phyloP scores from a whole-genome alignment of 2,797 vertebrate genomes.

The Coluber constrictor region DNA sequence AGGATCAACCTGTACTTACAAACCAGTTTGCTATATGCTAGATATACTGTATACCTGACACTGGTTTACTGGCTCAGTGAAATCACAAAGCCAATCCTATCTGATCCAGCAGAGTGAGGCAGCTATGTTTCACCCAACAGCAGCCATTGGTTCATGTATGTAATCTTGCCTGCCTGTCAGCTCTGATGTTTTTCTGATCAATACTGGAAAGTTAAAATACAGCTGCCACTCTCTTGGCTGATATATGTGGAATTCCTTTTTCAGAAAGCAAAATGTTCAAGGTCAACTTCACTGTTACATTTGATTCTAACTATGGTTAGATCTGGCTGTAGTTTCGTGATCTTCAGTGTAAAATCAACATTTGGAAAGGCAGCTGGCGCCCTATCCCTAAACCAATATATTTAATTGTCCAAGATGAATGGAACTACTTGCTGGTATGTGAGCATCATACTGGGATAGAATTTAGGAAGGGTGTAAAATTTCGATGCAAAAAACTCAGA shows the following conservation, averaged over 20 bases:
- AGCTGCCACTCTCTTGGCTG: not conserved
- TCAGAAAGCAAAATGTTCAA: not conserved
- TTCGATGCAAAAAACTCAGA: not conserved
- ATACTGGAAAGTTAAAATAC: not conserved
- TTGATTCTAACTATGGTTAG: not conserved
- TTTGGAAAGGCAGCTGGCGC: not conserved
- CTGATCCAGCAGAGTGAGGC: not conserved
- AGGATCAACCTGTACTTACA: not conserved
- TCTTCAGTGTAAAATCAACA: not conserved
- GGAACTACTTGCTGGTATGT: not conserved
- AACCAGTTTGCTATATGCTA: not conserved
- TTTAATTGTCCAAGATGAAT: not conserved
- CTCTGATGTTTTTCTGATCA: not conserved
- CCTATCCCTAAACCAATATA: not conserved
- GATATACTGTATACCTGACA: not conserved
- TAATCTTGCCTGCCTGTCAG: not conserved
- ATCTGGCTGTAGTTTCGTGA: not conserved
- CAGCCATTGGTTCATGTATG: not conserved
- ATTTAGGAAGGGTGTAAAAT: not conserved
- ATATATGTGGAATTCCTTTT: not conserved
- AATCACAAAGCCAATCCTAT: not conserved
- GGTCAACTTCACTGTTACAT: not conserved
- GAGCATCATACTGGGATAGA: not conserved
- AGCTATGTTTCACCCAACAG: not conserved
- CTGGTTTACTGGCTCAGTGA: not conserved